phyloP scores from a whole-genome alignment of 2,113 vertebrate species.

The Strix uralensis region DNA sequence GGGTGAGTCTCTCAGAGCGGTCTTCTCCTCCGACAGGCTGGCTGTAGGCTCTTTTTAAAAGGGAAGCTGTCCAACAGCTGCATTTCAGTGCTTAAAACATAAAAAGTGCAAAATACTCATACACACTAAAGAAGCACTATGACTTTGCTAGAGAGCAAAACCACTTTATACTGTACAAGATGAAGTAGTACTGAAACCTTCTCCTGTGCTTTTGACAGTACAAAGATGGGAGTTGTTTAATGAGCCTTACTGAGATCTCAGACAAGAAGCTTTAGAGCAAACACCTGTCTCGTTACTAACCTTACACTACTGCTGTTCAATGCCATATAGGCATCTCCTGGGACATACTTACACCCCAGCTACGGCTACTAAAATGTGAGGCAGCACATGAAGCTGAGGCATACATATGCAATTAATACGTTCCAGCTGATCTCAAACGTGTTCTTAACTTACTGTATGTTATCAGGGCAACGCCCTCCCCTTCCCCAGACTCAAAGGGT shows the following conservation, averaged over 20 bases:
- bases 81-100: neutral
- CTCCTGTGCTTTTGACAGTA: neutral
- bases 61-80: neutral
- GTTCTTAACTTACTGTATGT: neutral
- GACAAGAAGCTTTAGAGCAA: neutral
- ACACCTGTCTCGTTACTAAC: neutral
- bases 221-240: neutral
- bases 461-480: neutral
- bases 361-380: neutral
- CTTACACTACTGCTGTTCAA: neutral
- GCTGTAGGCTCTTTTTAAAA: neutral
- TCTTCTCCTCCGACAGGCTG: neutral
- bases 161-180: neutral
- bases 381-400: neutral
- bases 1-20: neutral
- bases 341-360: neutral
- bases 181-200: neutral
- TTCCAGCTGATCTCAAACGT: neutral
- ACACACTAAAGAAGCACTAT: neutral
- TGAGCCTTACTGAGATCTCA: neutral
- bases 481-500: neutral
- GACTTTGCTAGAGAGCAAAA: neutral
- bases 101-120: neutral
- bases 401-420: accelerated
- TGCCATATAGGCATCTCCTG: neutral